Evolutionary conservation across 2,113 vertebrate species (phyloP), one percentile per base, ranked within the genome.

Genomic region (Nycticorax nycticorax): DNA sequence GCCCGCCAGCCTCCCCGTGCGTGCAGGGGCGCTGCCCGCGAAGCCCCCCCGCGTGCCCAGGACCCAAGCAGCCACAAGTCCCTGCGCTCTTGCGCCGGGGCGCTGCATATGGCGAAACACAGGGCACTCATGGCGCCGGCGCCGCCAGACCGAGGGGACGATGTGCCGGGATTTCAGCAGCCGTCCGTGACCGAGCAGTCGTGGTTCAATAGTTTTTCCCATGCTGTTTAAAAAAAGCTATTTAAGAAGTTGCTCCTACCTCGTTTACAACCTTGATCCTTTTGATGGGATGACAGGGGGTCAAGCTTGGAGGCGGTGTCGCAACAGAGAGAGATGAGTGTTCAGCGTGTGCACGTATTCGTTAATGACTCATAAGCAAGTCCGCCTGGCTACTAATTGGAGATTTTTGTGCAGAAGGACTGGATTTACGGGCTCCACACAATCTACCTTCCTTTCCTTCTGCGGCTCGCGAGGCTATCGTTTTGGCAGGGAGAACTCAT

Each of bases 351-450:
- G 92, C 62, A 95, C 93, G 77, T 88, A 82, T 91, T 97, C 96
- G 95, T 97, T 97, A 97, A 66, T 97, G 97, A 97, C 92, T 97
- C 95, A 96, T 60, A 93, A 85, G 87, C 86, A 72, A 95, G 84
- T 64, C 43, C 3, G 77, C 93, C 28, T 87, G 57, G 69, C 77
- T 72, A 85, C 87, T 97, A 97, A 97, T 94, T 97, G 95, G 92
- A 92, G 63, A 85, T 87, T 93, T 90, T 87, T 95, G 66, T 92
- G 89, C 92, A 93, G 91, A 86, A 93, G 26, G 67, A 87, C 62
- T 94, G 71, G 76, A 57, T 92, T 92, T 97, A 87, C 68, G 91
- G 57, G 69, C 45, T 94, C 74, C 55, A 39, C 82, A 47, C 59
- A 39, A 73, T 93, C 59, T 74, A 85, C 89, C 82, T 95, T 85